phyloP scores from a whole-genome alignment of 64 coral and sea anemone genomes.

The Catalaphyllia jardinei region DNA sequence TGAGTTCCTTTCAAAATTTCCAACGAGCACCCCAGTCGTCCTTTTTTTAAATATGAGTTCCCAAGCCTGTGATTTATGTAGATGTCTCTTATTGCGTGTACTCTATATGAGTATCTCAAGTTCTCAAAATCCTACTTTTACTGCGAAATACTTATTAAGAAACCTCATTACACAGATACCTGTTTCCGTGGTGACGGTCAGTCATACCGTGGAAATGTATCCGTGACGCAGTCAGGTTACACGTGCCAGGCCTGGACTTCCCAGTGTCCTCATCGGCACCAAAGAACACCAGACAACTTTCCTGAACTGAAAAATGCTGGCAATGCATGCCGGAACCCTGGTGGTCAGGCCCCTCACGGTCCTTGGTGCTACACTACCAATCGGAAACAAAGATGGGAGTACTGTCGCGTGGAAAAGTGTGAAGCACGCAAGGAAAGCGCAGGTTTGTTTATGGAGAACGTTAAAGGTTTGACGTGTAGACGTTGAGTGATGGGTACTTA shows the following conservation, averaged over 20 bases:
- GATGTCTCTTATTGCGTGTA: too few species aligned
- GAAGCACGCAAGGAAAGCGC: background rate
- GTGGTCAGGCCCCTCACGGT: constrained; percentile 73
- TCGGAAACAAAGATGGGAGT: constrained; percentile 68
- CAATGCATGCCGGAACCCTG: constrained; percentile 89
- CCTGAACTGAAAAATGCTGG: constrained; percentile 65
- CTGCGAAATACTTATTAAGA: too few species aligned
- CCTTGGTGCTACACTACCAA: constrained; percentile 88
- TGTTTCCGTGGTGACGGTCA: constrained; percentile 76
- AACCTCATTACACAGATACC: background rate
- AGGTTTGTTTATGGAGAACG: background rate
- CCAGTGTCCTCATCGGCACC: constrained; percentile 78
- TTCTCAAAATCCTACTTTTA: too few species aligned
- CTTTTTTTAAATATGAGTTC: too few species aligned
- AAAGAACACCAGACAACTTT: constrained; percentile 41
- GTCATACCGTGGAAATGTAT: constrained; percentile 71
- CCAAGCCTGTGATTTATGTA: too few species aligned
- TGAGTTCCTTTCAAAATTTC: too few species aligned
- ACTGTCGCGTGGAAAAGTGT: constrained; percentile 59
- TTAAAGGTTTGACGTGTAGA: too few species aligned
- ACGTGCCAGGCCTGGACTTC: constrained; percentile 69
- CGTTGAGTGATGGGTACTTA: too few species aligned
- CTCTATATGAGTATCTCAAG: too few species aligned
- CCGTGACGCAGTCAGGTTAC: constrained; percentile 60
- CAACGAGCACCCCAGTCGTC: too few species aligned